Evolutionary conservation across 1,140 invertebrate genomes (phyloP).

Genomic region (Telenomus remus): DNA sequence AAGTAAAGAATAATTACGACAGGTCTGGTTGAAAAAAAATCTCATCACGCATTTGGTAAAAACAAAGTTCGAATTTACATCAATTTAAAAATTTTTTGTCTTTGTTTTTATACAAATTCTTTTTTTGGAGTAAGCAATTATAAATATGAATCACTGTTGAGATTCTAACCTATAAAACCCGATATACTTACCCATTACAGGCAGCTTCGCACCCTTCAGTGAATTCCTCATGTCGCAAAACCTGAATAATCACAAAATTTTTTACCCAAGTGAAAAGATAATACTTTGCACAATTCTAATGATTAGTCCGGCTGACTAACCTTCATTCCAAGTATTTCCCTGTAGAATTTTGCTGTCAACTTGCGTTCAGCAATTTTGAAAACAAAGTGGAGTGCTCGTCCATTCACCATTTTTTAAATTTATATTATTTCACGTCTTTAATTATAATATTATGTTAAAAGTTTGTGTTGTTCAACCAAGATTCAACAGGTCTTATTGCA

Average conservation of each 20-base stretch:
- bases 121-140: no score
- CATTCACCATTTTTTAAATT: constrained; percentile 74
- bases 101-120: no score
- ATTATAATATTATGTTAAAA: no score
- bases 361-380: constrained; percentile 94
- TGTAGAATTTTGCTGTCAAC: constrained; percentile 90
- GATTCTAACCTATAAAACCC: constrained; percentile 25
- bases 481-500: background rate
- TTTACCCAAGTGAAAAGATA: background rate
- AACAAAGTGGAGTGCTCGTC: constrained; percentile 93
- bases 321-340: constrained; percentile 95
- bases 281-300: constrained; percentile 9
- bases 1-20: no score
- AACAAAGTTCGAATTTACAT: no score
- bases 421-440: no score
- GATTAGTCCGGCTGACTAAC: constrained; percentile 75
- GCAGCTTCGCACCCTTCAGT: constrained; percentile 95
- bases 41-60: no score
- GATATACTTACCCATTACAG: constrained; percentile 92
- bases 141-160: background rate
- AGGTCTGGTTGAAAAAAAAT: no score
- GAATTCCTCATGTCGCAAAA: constrained; percentile 97
- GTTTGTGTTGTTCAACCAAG: no score
- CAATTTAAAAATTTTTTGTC: no score
- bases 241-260: constrained; percentile 75